phyloP scores from a whole-genome alignment of 2,113 vertebrate genomes.

The Apistogramma diplotaenia region DNA sequence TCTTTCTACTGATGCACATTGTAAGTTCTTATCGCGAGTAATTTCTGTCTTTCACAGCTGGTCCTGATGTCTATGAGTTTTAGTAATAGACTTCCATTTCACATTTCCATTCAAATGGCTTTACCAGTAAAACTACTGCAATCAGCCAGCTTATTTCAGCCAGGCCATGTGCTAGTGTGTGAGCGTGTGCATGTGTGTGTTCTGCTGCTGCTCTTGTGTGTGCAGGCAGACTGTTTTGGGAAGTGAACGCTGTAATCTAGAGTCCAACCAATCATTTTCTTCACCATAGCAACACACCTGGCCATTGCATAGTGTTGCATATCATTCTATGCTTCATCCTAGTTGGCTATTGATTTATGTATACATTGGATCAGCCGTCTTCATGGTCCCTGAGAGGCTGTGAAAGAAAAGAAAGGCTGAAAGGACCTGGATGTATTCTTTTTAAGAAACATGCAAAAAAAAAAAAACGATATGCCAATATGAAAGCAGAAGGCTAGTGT shows the following conservation, averaged over 20 bases:
- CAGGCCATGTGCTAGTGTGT: background rate
- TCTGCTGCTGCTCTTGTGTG: constrained; percentile 4
- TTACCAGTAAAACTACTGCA: constrained; percentile 63
- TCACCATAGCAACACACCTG: constrained; percentile 74
- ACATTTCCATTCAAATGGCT: constrained; percentile 74
- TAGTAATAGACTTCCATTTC: constrained; percentile 62
- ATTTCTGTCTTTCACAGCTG: constrained; percentile 60
- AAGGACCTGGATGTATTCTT: background rate
- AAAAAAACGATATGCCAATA: background rate
- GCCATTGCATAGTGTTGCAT: constrained; percentile 46
- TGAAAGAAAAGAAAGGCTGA: background rate
- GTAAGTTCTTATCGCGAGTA: constrained; percentile 27
- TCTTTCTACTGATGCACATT: constrained; percentile 15
- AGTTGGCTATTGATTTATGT: background rate
- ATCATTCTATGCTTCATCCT: constrained; percentile 17
- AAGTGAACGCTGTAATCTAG: constrained; percentile 54
- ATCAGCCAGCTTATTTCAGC: constrained; percentile 68
- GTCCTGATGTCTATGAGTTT: constrained; percentile 47
- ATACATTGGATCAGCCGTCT: background rate
- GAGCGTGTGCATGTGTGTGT: constrained; percentile 23
- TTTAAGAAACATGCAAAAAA: background rate
- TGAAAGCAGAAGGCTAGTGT: background rate
- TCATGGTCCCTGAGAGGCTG: background rate
- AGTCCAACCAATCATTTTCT: constrained; percentile 53
- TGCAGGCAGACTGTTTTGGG: constrained; percentile 42